These are phyloP conservation scores for Spizaetus ornatus DNA, from an alignment of 2,113 vertebrate genomes.

Conservation along the genomic window DNA sequence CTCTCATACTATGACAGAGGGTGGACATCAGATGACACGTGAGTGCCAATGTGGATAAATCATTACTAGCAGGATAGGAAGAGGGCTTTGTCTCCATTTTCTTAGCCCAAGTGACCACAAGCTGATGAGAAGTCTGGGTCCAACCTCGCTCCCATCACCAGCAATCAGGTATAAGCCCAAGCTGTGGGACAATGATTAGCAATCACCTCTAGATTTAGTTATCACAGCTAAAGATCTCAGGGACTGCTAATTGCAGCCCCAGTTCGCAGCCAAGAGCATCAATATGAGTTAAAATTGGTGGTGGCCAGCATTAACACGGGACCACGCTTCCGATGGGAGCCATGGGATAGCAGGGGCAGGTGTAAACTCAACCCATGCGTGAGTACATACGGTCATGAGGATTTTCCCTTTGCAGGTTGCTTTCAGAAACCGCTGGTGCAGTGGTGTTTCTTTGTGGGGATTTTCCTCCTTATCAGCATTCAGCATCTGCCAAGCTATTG, in stretches of 20 bases:
- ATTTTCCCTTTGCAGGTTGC: background rate
- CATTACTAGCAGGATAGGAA: background rate
- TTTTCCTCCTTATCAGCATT: background rate
- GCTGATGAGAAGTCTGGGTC: background rate
- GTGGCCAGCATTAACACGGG: accelerated
- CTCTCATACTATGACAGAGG: accelerated
- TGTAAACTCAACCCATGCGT: background rate
- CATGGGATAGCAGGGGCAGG: background rate
- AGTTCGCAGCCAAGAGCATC: background rate
- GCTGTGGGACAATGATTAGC: background rate
- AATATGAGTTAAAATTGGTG: background rate
- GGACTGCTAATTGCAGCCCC: background rate
- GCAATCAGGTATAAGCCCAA: background rate
- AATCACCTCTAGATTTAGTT: background rate
- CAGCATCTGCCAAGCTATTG: background rate
- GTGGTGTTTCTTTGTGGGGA: background rate
- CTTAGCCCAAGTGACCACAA: background rate
- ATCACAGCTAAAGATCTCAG: background rate
- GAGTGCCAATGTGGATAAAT: background rate
- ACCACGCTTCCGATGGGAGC: background rate
- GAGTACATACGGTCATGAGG: background rate
- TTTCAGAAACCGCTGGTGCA: background rate
- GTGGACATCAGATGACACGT: background rate
- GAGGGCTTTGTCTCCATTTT: background rate
- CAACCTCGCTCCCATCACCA: background rate